A percentile compares a stretch with the other conserved stretches of the same genome.
These are phyloP conservation scores for Otolemur garnettii DNA, from an alignment of 2,113 vertebrate species.

Conservation along the genomic window DNA sequence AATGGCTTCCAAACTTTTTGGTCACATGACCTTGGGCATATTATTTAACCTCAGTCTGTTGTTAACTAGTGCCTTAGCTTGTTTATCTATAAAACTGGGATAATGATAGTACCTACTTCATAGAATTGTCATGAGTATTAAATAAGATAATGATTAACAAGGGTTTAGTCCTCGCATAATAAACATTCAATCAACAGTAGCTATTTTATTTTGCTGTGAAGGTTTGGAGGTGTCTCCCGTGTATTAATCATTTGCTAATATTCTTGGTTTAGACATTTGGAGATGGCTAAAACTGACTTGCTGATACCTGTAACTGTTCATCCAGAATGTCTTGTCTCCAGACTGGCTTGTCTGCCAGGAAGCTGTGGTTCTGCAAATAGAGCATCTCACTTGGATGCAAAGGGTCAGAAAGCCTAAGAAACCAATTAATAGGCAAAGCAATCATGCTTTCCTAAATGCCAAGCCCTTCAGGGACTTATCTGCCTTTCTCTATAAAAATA, in stretches of 20 bases:
- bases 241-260: background rate
- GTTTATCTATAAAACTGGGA: background rate
- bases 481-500: background rate
- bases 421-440: background rate
- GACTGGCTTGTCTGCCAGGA: background rate
- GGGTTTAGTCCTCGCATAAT: background rate
- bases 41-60: background rate
- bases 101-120: background rate
- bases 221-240: background rate
- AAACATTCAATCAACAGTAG: background rate
- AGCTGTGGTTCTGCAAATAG: background rate
- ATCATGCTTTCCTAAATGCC: background rate
- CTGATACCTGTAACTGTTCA: too few species aligned
- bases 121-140: background rate
- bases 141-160: background rate
- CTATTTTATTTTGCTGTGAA: background rate
- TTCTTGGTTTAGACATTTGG: background rate
- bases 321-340: accelerated
- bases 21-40: background rate
- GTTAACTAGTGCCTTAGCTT: background rate
- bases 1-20: background rate
- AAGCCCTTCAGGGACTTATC: background rate
- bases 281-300: background rate
- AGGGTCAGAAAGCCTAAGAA: background rate
- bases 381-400: background rate